These are phyloP conservation scores for Ammodramus savannarum DNA, from an alignment of 2,113 vertebrate species.

Conservation along the genomic window DNA sequence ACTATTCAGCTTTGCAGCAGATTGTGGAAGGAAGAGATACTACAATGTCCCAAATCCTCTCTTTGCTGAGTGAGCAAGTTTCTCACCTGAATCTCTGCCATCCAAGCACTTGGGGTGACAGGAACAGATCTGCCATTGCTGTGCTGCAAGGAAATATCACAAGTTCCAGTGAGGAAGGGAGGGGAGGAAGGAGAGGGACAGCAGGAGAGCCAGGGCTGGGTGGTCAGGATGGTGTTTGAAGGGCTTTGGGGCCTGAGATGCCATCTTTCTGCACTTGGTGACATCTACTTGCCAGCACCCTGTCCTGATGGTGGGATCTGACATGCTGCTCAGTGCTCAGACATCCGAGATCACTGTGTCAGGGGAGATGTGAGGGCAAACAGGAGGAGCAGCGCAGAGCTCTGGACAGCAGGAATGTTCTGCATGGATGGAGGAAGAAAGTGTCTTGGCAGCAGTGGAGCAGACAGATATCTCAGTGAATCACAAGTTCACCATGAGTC, in stretches of 20 bases:
- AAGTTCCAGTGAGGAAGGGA: background rate
- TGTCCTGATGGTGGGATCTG: background rate
- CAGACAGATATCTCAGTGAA: background rate
- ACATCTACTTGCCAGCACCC: background rate
- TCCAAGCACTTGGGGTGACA: accelerated
- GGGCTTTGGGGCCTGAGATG: background rate
- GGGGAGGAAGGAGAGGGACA: background rate
- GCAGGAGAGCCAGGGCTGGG: background rate
- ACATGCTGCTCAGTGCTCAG: accelerated
- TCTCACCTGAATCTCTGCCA: background rate
- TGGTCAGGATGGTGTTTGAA: background rate
- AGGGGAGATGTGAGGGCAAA: background rate
- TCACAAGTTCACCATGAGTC: slow-evolving; percentile 22
- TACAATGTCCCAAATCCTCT: background rate
- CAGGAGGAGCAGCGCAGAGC: background rate
- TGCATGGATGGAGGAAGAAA: background rate
- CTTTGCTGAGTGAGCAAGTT: background rate
- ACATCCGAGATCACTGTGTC: accelerated
- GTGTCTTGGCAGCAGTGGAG: background rate
- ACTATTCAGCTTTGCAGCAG: slow-evolving; percentile 1
- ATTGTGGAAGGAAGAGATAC: background rate
- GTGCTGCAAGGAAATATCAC: background rate
- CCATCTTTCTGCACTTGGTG: background rate
- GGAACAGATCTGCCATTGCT: background rate
- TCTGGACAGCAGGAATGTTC: background rate